These are phyloP conservation scores for Micropoecilia bifurca DNA, from an alignment of 2,797 vertebrate species.

Conservation along the genomic window DNA sequence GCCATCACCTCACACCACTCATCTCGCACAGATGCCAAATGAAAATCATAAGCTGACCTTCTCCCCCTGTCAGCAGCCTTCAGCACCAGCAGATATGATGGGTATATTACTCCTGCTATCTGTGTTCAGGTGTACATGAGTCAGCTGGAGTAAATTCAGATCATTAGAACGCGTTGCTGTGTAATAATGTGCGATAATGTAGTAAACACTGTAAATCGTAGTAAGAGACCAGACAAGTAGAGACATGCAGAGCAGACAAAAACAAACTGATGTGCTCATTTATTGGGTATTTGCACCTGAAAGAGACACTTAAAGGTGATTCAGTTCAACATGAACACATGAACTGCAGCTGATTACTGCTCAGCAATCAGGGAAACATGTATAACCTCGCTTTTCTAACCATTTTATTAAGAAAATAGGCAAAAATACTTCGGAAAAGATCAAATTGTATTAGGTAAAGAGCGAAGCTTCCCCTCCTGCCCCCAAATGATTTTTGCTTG, in stretches of 20 bases:
- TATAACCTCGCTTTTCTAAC: background rate
- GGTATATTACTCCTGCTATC: conserved; percentile 46
- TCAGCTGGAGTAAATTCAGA: conserved; percentile 38
- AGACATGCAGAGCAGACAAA: conserved; percentile 56
- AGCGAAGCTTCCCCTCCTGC: too few species aligned
- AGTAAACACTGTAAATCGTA: conserved; percentile 42
- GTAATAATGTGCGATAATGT: conserved; percentile 53
- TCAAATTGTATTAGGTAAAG: background rate
- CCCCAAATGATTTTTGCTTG: too few species aligned
- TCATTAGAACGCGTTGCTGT: conserved; percentile 57
- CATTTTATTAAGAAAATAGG: background rate
- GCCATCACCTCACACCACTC: conserved; percentile 55
- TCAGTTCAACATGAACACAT: conserved; percentile 5
- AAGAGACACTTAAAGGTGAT: conserved; percentile 1
- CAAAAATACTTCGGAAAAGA: background rate
- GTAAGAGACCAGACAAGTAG: conserved; percentile 40
- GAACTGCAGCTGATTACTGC: background rate
- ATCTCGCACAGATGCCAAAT: conserved; percentile 32
- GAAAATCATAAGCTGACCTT: conserved; percentile 60
- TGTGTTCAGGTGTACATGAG: conserved; percentile 25
- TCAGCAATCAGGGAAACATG: background rate
- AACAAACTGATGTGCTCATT: background rate
- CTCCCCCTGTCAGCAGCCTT: conserved; percentile 70
- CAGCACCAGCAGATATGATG: conserved; percentile 71
- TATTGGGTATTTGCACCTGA: conserved; percentile 20